Conservation (phyloP, 2,888 invertebrate species). For the Tetheella fluctuosa region DNA sequence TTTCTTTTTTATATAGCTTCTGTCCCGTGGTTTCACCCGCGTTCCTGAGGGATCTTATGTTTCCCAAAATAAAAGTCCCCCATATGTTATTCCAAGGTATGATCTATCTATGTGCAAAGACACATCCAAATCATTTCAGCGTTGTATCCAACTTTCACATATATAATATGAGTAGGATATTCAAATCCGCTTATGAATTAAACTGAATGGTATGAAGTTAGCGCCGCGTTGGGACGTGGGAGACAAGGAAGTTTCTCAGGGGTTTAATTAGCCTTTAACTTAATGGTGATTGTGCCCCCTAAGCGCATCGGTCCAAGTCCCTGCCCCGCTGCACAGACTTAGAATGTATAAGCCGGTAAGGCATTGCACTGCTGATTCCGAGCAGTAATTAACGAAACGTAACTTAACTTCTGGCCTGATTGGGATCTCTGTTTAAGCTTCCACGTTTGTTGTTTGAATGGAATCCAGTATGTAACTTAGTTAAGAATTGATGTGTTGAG, state of each 20-base stretch:
- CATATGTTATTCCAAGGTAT: no score
- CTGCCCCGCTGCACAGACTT: not conserved
- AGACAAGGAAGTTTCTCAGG: constrained; percentile 63
- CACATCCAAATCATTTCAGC: no score
- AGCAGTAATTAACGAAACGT: constrained; percentile 6
- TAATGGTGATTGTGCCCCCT: constrained; percentile 69
- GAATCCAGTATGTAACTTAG: not conserved
- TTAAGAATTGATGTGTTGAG: not conserved
- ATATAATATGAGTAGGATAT: no score
- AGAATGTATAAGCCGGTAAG: not conserved
- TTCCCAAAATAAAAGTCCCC: no score
- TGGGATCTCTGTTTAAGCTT: constrained; percentile 6
- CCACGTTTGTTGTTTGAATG: not conserved
- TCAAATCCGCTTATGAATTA: constrained; percentile 32
- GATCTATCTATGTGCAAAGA: no score
- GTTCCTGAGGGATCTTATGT: no score
- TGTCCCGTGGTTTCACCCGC: no score
- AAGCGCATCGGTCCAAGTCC: constrained; percentile 39
- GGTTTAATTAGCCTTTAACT: constrained; percentile 77
- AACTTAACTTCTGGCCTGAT: constrained; percentile 8
- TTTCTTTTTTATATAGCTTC: no score
- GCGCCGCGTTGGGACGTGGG: constrained; percentile 42
- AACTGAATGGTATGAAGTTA: constrained; percentile 46
- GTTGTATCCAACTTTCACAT: no score
- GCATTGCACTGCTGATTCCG: not conserved